phyloP scores from a whole-genome alignment of 2,888 invertebrate species.

The Hetaerina titia region DNA sequence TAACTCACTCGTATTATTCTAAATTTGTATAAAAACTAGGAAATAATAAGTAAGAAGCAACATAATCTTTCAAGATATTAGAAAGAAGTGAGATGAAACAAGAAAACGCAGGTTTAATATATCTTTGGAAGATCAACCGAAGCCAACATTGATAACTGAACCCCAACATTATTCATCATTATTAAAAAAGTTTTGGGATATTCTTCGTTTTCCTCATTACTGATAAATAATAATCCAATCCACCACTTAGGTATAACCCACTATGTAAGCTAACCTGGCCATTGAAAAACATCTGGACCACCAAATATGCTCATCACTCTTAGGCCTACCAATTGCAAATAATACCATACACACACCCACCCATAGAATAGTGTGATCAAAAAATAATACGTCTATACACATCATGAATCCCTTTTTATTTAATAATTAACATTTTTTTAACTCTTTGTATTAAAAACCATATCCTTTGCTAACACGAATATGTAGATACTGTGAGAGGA shows the following conservation, averaged over 20 bases:
- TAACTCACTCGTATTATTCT: not conserved
- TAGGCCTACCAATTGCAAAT: slow-evolving; percentile 46
- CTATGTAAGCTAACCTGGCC: slow-evolving; percentile 65
- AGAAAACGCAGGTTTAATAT: not conserved
- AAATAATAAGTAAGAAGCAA: not conserved
- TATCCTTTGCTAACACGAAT: slow-evolving; percentile 28
- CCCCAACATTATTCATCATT: slow-evolving; percentile 7
- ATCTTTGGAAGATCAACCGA: slow-evolving; percentile 54
- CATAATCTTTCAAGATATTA: slow-evolving; percentile 12
- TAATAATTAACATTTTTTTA: slow-evolving; percentile 48
- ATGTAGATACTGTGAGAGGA: not conserved
- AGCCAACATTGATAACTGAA: not conserved
- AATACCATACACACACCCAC: slow-evolving; percentile 52
- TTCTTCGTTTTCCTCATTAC: slow-evolving; percentile 47
- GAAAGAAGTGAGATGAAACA: slow-evolving; percentile 30
- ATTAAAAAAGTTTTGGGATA: slow-evolving; percentile 44
- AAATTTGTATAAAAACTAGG: slow-evolving; percentile 30
- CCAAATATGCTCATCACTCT: slow-evolving; percentile 47
- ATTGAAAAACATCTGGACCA: slow-evolving; percentile 50
- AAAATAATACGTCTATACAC: slow-evolving; percentile 44
- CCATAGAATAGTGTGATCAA: slow-evolving; percentile 49
- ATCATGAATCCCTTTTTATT: slow-evolving; percentile 26
- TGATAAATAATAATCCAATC: slow-evolving; percentile 60
- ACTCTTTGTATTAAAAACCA: slow-evolving; percentile 37
- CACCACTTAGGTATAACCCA: slow-evolving; percentile 62